Base-by-base conservation (phyloP, 2,888 invertebrate genomes). In the Glaucopsyche alexis region DNA sequence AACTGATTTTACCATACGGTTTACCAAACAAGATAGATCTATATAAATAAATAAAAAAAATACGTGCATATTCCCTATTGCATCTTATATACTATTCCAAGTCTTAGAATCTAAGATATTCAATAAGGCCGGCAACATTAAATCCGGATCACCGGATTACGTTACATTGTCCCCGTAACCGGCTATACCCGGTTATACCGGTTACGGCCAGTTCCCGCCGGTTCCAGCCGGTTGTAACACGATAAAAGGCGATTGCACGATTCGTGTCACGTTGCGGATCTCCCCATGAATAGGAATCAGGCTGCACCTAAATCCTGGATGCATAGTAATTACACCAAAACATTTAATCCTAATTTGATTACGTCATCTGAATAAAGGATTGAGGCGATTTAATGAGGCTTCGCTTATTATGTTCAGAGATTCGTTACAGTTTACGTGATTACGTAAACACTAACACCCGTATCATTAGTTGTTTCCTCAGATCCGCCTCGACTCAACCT, bases 201-300 rank as follows among this genome's bases (percentile, higher is more conserved):
- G 42, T 42, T 42, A 52, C 71, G 42, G 73, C 74, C 72, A 69
- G 74, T 73, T 72, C 69, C 73, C 16, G 42, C 66, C 69, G n/a
- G 69, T 75, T 76, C 74, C 73, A 72, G 75, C 77, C 77, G 78
- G 81, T 79, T 80, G 82, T 84, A 85, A 86, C 82, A 83, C 81
- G 82, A 87, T 87, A 85, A 85, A 85, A 80, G 81, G 80, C 83
- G 82, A 85, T 81, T 77, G 81, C 79, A 77, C 79, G 79, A 85
- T 85, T 85, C 87, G 75, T 77, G 82, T 85, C 87, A 86, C 86
- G 87, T 86, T 78, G 73, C 75, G 75, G 75, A 78, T 75, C 76
- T 74, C 79, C 78, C 81, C 81, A 79, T 82, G 84, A 82, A 84
- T 85, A 80, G 82, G 81, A 84, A 85, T 85, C 82, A 85, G 85